These are phyloP conservation scores for Spisula solida DNA, from an alignment of 2,888 invertebrate genomes.

Conservation along the genomic window DNA sequence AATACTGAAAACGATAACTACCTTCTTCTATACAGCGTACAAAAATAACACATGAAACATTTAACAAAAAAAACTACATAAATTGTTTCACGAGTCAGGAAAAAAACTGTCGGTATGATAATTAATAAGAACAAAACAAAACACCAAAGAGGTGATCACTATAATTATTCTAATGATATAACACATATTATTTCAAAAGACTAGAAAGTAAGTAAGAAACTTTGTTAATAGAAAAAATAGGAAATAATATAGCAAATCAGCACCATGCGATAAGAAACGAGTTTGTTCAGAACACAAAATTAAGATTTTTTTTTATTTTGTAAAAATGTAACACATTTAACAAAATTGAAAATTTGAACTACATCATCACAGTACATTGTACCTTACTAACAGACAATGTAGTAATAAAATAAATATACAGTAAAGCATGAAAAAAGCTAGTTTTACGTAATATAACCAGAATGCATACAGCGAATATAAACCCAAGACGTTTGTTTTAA, in stretches of 20 bases:
- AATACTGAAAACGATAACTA: conserved; percentile 45
- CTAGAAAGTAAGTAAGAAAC: not conserved
- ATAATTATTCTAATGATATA: not conserved
- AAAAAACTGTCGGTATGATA: not conserved
- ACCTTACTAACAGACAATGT: not conserved
- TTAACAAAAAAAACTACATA: not conserved
- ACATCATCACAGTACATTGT: no score
- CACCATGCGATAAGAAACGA: not conserved
- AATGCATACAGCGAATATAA: no score
- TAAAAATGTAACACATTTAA: not conserved
- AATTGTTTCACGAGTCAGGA: not conserved
- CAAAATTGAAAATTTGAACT: not conserved
- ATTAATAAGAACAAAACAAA: not conserved
- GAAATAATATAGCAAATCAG: not conserved
- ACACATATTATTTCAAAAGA: not conserved
- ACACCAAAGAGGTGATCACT: no score
- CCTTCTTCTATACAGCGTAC: conserved; percentile 6
- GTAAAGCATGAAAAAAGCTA: no score
- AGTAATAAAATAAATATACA: not conserved
- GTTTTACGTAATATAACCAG: no score
- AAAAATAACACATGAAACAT: not conserved
- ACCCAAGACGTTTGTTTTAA: no score
- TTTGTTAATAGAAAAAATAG: not conserved
- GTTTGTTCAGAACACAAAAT: conserved; percentile 13
- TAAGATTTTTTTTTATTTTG: not conserved